Conservation (phyloP, 2,797 vertebrate genomes). For the Graptemys geographica region DNA sequence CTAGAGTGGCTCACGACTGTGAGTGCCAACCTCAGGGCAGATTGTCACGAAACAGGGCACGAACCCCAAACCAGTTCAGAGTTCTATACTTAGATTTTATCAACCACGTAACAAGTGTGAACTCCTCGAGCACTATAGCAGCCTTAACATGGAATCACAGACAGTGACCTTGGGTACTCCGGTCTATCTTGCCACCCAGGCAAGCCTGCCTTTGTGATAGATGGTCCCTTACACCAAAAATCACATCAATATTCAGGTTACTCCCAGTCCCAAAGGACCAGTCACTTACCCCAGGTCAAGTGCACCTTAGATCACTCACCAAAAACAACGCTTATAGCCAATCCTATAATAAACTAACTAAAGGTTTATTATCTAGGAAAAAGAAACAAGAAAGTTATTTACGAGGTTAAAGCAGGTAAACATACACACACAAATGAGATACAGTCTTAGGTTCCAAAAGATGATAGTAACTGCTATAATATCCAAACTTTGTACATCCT, state of each 20-base stretch:
- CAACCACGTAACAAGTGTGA: background rate
- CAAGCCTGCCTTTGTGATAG: background rate
- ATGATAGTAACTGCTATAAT: background rate
- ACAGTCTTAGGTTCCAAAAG: background rate
- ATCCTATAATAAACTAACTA: background rate
- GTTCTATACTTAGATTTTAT: background rate
- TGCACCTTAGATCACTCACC: background rate
- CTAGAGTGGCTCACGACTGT: background rate
- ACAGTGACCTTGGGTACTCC: background rate
- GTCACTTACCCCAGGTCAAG: background rate
- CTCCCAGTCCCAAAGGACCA: background rate
- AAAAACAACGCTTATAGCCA: background rate
- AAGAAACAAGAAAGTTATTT: background rate
- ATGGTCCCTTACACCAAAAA: background rate
- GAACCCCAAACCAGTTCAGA: background rate
- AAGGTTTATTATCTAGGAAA: background rate
- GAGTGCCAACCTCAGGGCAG: background rate
- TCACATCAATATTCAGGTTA: background rate
- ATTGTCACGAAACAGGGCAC: background rate
- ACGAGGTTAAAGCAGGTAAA: background rate
- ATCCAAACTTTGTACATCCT: background rate
- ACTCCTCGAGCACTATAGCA: background rate
- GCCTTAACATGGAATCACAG: background rate
- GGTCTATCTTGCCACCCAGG: background rate
- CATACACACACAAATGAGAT: background rate